Percentiles rank a stretch among this genome's conserved stretches.
Conservation (phyloP, 37 sponge, comb jelly and placozoan genomes). For the Tethya wilhelma region DNA sequence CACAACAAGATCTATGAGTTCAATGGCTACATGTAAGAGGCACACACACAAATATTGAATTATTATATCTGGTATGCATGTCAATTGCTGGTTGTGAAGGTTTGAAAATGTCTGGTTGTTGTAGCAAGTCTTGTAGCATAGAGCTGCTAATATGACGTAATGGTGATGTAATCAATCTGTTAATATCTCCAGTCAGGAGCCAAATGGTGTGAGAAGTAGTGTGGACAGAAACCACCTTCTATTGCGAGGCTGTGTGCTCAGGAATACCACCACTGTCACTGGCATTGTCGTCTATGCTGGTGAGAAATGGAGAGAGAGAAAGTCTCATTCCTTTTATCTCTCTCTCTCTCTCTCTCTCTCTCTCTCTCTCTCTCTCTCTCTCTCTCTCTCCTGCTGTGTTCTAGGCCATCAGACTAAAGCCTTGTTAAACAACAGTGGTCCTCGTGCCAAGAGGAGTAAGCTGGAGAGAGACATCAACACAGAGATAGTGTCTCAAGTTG, state of each 20-base stretch:
- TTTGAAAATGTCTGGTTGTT: not conserved
- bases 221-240: constrained; percentile 72
- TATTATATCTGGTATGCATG: too few relatives aligned
- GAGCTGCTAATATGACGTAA: too few relatives aligned
- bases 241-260: constrained; percentile 75
- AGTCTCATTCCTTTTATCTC: not conserved
- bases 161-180: too few relatives aligned
- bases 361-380: not conserved
- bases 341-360: too few relatives aligned
- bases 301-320: too few relatives aligned
- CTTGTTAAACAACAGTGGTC: constrained; percentile 89
- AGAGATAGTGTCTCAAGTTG: constrained; percentile 54
- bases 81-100: not conserved
- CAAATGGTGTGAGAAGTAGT: constrained; percentile 22
- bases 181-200: not conserved
- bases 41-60: not conserved
- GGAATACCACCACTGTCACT: constrained; percentile 77
- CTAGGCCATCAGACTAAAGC: constrained; percentile 89
- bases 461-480: constrained; percentile 81
- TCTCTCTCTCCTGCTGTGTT: constrained; percentile 1
- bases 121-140: not conserved
- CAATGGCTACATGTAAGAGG: constrained; percentile 73
- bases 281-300: constrained; percentile 92
- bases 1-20: constrained; percentile 69
- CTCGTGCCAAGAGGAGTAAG: constrained; percentile 80